Percentiles rank a stretch among this genome's conserved stretches.
phyloP scores from a whole-genome alignment of 2,888 invertebrate genomes.

The Aleiodes testaceus region DNA sequence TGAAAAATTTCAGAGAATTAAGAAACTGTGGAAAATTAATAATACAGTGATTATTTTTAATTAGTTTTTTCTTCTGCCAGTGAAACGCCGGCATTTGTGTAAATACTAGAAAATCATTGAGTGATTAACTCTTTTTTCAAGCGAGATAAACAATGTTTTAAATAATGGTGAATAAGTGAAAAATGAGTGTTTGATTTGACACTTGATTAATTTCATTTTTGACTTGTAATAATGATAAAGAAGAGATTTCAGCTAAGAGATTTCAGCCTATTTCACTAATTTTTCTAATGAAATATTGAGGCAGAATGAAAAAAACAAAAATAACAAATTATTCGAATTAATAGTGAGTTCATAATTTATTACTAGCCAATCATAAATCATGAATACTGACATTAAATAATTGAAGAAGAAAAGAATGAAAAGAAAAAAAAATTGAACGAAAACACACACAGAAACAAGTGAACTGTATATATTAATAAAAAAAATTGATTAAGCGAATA shows the following conservation, averaged over 20 bases:
- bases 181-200: constrained; percentile 7
- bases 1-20: background rate
- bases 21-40: background rate
- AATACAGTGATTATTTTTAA: constrained; percentile 34
- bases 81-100: constrained; percentile 60
- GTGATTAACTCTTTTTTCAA: too few species aligned
- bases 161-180: background rate
- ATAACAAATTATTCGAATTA: constrained; percentile 25
- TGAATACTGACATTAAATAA: constrained; percentile 48
- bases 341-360: constrained; percentile 69
- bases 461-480: constrained; percentile 48
- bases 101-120: constrained; percentile 57
- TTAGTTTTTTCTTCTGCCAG: constrained; percentile 49
- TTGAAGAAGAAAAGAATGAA: constrained; percentile 49
- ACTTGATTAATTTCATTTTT: constrained; percentile 3
- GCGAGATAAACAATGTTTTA: too few species aligned
- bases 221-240: background rate
- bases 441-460: constrained; percentile 42
- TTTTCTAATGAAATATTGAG: constrained; percentile 35
- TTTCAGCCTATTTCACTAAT: background rate
- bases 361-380: constrained; percentile 59
- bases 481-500: constrained; percentile 47
- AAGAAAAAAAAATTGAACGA: constrained; percentile 49
- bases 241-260: too few species aligned
- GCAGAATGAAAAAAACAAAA: constrained; percentile 30